These are phyloP conservation scores for Ranitomeya variabilis DNA, from an alignment of 2,113 vertebrate species.

Conservation along the genomic window DNA sequence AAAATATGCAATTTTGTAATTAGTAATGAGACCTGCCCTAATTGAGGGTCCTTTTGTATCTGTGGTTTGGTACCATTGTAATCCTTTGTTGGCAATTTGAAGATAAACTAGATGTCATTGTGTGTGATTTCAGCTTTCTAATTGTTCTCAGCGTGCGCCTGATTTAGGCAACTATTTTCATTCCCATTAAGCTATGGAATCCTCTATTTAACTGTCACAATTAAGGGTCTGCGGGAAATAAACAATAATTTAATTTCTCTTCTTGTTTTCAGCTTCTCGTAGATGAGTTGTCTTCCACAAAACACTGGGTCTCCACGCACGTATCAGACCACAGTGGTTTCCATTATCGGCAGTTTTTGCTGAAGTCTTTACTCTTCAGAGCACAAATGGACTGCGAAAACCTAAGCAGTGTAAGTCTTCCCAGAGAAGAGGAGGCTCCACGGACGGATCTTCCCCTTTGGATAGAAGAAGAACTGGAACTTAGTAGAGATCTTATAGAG, in stretches of 20 bases:
- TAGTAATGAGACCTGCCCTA: neutral
- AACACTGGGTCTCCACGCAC: slow-evolving; percentile 91
- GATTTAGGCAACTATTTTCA: neutral
- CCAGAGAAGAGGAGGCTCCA: slow-evolving; percentile 73
- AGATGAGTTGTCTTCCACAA: slow-evolving; percentile 89
- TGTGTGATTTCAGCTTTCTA: slow-evolving; percentile 32
- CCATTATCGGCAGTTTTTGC: slow-evolving; percentile 96
- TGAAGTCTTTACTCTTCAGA: slow-evolving; percentile 81
- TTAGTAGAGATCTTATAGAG: slow-evolving; percentile 90
- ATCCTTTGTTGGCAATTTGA: neutral
- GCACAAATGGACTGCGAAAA: slow-evolving; percentile 62
- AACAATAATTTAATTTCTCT: slow-evolving; percentile 30
- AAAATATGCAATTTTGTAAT: neutral
- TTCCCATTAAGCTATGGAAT: slow-evolving; percentile 1
- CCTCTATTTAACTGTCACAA: slow-evolving; percentile 29
- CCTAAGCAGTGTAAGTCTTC: slow-evolving; percentile 62
- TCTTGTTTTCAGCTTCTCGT: slow-evolving; percentile 79
- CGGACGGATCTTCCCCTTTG: slow-evolving; percentile 65
- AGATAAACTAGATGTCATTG: slow-evolving; percentile 20
- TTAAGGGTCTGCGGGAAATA: slow-evolving; percentile 15
- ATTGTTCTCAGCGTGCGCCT: slow-evolving; percentile 20
- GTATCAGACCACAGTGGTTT: slow-evolving; percentile 98
- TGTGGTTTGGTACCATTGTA: slow-evolving; percentile 17
- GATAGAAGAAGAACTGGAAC: slow-evolving; percentile 87
- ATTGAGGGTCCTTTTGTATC: neutral